These are phyloP conservation scores for Onthophagus sagittarius DNA, from an alignment of 2,888 invertebrate genomes.

Conservation along the genomic window DNA sequence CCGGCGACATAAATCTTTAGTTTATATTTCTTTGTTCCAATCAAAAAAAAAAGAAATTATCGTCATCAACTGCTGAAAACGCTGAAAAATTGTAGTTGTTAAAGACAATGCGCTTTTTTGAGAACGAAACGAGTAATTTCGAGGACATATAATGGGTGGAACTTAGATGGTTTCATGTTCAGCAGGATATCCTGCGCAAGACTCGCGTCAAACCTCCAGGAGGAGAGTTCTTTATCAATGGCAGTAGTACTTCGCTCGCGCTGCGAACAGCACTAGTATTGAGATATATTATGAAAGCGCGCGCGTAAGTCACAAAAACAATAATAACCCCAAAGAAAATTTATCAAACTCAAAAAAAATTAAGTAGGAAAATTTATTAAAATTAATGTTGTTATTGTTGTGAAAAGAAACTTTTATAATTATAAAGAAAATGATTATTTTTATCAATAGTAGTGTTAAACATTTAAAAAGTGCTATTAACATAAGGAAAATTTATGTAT, in stretches of 20 bases:
- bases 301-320: neutral
- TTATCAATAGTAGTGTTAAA: neutral
- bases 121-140: neutral
- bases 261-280: neutral
- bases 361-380: too few species aligned
- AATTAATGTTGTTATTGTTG: too few species aligned
- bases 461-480: neutral
- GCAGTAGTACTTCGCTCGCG: neutral
- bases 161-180: neutral
- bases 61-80: too few species aligned
- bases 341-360: too few species aligned
- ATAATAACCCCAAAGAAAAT: too few species aligned
- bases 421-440: neutral
- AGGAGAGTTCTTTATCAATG: neutral
- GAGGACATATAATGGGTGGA: neutral
- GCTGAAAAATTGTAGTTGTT: too few species aligned
- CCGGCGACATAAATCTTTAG: too few species aligned
- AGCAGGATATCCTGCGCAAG: neutral
- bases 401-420: neutral
- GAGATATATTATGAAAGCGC: neutral
- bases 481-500: neutral
- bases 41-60: too few species aligned
- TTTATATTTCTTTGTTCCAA: too few species aligned
- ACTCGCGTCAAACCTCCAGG: neutral
- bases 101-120: too few species aligned